Conservation (phyloP, 2,888 invertebrate genomes). For the Drosophila austrosaltans region DNA sequence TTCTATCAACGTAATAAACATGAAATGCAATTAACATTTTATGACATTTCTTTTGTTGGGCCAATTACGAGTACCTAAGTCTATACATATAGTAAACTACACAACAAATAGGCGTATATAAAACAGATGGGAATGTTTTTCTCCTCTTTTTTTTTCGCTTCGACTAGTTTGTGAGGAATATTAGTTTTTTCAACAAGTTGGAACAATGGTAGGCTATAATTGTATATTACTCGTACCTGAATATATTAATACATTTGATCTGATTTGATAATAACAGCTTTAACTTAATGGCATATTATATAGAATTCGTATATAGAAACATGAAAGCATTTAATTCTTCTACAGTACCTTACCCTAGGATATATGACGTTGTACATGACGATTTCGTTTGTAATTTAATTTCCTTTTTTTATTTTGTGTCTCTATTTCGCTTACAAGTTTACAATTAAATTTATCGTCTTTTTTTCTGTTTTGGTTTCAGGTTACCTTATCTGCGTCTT, state of each 20-base stretch:
- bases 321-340: no score
- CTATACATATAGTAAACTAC: slow-evolving; percentile 7
- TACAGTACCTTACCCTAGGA: no score
- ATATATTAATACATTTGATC: no score
- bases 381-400: slow-evolving; percentile 2
- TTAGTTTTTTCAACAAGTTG: slow-evolving; percentile 8
- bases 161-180: slow-evolving; percentile 3
- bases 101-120: background rate
- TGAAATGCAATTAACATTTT: slow-evolving; percentile 61
- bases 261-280: no score
- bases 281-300: no score
- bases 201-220: background rate
- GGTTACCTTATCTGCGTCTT: slow-evolving; percentile 23
- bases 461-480: background rate
- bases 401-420: slow-evolving; percentile 10
- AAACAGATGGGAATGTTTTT: background rate
- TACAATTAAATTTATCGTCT: slow-evolving; percentile 61
- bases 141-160: background rate
- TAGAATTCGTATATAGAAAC: no score
- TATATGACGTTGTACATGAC: background rate
- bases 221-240: no score
- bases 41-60: slow-evolving; percentile 31
- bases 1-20: slow-evolving; percentile 48
- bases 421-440: slow-evolving; percentile 41
- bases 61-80: slow-evolving; percentile 26